phyloP scores from a whole-genome alignment of 1,140 invertebrate genomes.

The Meteorus sp. region DNA sequence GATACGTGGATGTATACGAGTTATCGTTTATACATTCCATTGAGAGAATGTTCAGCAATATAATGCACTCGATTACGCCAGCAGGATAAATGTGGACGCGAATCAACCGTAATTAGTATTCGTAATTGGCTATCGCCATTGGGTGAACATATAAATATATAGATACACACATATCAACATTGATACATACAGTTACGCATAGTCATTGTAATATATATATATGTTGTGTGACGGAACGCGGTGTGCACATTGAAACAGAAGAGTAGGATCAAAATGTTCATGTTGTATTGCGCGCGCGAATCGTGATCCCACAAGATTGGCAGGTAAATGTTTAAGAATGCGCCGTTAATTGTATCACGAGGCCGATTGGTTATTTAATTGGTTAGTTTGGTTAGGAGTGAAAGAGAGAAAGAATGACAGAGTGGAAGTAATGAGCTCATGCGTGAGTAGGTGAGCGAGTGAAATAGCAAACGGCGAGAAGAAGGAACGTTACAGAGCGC shows the following conservation, averaged over 20 bases:
- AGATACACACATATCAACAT: background rate
- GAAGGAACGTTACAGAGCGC: background rate
- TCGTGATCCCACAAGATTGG: constrained; percentile 40
- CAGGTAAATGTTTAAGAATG: constrained; percentile 46
- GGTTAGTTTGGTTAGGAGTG: constrained; percentile 40
- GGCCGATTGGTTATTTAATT: constrained; percentile 52
- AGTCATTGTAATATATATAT: background rate
- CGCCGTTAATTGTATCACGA: constrained; percentile 49
- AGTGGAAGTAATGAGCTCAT: no score
- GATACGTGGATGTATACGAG: background rate
- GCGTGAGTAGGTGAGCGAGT: background rate
- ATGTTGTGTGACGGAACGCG: constrained; percentile 1
- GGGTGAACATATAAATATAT: background rate
- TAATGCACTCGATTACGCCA: constrained; percentile 10
- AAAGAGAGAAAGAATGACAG: no score
- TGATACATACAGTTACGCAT: background rate
- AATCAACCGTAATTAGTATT: constrained; percentile 13
- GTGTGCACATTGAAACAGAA: background rate
- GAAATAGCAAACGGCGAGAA: background rate
- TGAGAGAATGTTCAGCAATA: constrained; percentile 2
- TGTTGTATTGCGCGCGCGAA: background rate
- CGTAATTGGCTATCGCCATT: constrained; percentile 10
- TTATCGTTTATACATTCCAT: constrained; percentile 6
- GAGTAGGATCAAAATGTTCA: background rate
- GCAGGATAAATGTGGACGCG: constrained; percentile 8